Evolutionary conservation across 2,888 invertebrate species (phyloP).

Genomic region (Scrobipalpa atriplicella): DNA sequence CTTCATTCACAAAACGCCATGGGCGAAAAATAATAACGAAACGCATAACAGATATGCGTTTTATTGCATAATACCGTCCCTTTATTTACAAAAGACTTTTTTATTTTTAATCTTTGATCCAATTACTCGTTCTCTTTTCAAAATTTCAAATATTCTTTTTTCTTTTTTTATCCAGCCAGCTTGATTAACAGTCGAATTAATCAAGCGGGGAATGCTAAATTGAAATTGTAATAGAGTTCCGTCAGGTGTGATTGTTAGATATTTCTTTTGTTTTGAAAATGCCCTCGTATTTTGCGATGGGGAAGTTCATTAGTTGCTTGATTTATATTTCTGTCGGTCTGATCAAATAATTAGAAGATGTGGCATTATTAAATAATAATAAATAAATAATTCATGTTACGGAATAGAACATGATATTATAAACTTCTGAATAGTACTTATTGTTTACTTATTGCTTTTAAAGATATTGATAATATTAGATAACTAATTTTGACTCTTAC

Average conservation of each 20-base stretch:
- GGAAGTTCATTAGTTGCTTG: background rate
- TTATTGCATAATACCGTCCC: conserved; percentile 36
- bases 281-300: background rate
- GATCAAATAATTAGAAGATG: too few relatives aligned
- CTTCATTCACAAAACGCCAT: conserved; percentile 25
- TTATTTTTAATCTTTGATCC: conserved; percentile 49
- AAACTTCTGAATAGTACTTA: too few relatives aligned
- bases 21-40: conserved; percentile 40
- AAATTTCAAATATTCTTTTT: conserved; percentile 51
- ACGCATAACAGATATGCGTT: conserved; percentile 40
- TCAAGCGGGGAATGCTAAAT: conserved; percentile 46
- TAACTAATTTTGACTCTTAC: too few relatives aligned
- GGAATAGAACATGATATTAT: too few relatives aligned
- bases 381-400: too few relatives aligned
- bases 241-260: conserved; percentile 25
- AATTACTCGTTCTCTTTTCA: conserved; percentile 53
- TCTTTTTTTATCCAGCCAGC: conserved; percentile 39
- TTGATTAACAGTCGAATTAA: conserved; percentile 65
- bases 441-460: too few relatives aligned
- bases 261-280: conserved; percentile 21
- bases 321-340: conserved; percentile 1
- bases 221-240: conserved; percentile 41
- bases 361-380: too few relatives aligned
- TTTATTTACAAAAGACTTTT: conserved; percentile 44
- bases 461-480: too few relatives aligned